Evolutionary conservation across 53 echinoderm and acorn worm species (phyloP), one percentile per base, ranked within the genome.

Genomic region (Holothuria scabra): DNA sequence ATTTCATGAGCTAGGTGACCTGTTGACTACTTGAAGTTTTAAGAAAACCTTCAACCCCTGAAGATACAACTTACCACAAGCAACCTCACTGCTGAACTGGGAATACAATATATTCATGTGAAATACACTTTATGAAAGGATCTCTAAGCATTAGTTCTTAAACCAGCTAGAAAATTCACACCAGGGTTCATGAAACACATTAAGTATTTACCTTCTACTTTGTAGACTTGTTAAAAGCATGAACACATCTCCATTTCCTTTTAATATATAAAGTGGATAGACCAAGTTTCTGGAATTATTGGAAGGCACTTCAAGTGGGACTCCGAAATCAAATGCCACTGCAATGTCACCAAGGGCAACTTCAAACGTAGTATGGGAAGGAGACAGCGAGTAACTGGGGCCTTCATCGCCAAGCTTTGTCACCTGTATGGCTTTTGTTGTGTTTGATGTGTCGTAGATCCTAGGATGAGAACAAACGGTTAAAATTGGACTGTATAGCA

Each of bases 201-300:
- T n/a, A n/a, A n/a, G n/a, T 8, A 24, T 84, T 66, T 84, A 96
- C 97, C 94, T 90, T 16, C 86, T 90, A 46, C 91, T 94, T 1
- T 88, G 85, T 46, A 97, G 83, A 59, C 89, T 90, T 13, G 90
- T 89, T 33, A 58, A 61, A 32, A 97, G 80, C 20, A 94, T 60
- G n/a, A 92, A 94, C 3, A 97, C 85, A 82, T 97, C 97, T 12
- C 97, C 97, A 60, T 94, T 97, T 20, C 97, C 97, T 65, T 90
- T 88, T 26, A 97, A 79, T 57, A 97, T 87, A 75, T 94, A 97
- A 28, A 94, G 72, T 21, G 97, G 97, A 65, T 88, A 87, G 12
- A 97, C 29, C 4, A 87, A 21, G 23, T 85, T 82, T 23, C 81
- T 18, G 14, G 59, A 41, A 44, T 68, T 60, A 26, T 26, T 80